Conservation (phyloP, 2,113 vertebrate species). For the Sebastes fasciatus region DNA sequence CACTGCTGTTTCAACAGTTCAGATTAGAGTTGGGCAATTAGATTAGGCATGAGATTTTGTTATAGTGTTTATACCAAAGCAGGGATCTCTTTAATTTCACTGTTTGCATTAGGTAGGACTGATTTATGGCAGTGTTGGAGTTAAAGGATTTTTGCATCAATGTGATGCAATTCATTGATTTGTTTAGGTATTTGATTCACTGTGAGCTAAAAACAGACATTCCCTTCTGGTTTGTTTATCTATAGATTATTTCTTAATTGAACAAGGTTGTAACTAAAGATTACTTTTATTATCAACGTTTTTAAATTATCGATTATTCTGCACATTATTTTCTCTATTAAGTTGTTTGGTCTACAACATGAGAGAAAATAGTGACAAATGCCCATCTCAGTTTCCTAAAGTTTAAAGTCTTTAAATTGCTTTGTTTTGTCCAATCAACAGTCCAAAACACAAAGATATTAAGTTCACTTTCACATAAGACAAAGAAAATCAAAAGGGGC, state of each 20-base stretch:
- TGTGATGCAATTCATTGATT: neutral
- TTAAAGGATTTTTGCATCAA: neutral
- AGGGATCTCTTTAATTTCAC: conserved; percentile 2
- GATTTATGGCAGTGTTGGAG: neutral
- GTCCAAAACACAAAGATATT: neutral
- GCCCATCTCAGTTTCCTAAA: neutral
- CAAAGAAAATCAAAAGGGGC: neutral
- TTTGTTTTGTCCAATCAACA: neutral
- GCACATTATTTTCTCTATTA: neutral
- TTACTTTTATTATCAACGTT: neutral
- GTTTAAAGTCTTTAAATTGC: neutral
- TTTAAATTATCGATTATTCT: neutral
- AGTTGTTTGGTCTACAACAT: neutral
- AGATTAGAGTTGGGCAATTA: conserved; percentile 4
- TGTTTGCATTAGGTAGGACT: neutral
- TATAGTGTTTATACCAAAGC: neutral
- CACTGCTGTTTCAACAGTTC: conserved; percentile 22
- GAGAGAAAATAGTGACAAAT: neutral
- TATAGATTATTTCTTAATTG: neutral
- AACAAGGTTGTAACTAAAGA: neutral
- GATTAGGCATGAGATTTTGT: neutral
- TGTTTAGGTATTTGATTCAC: neutral
- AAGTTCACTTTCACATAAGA: neutral
- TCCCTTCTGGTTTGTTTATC: neutral
- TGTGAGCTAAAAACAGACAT: too few relatives aligned